These are phyloP conservation scores for Rhinogobius similis DNA, from an alignment of 2,113 vertebrate species.

Conservation along the genomic window DNA sequence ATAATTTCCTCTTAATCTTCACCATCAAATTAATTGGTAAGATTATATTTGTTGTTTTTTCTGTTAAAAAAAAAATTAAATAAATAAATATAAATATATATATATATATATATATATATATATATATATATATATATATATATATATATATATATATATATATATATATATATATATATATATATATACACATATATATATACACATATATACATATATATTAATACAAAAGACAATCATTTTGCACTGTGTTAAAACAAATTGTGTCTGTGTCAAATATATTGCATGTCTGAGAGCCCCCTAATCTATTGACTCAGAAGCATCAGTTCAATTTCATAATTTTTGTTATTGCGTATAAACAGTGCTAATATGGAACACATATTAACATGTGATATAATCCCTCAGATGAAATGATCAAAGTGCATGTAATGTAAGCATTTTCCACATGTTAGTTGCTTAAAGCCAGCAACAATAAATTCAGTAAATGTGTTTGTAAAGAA, in stretches of 20 bases:
- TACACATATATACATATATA: background rate
- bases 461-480: background rate
- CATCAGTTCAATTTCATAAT: background rate
- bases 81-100: no score
- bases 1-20: background rate
- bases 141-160: no score
- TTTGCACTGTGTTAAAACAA: background rate
- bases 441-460: background rate
- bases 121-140: no score
- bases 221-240: background rate
- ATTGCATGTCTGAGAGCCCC: background rate
- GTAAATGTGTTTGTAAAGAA: background rate
- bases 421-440: no score
- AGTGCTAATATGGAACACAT: background rate
- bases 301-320: background rate
- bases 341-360: background rate
- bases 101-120: no score
- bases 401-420: background rate
- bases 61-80: no score
- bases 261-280: background rate
- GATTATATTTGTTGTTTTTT: no score
- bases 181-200: no score
- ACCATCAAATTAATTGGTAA: background rate
- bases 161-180: no score
- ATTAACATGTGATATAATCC: background rate